Conservation (phyloP, 1,140 invertebrate genomes). For the Drosophila eugracilis region DNA sequence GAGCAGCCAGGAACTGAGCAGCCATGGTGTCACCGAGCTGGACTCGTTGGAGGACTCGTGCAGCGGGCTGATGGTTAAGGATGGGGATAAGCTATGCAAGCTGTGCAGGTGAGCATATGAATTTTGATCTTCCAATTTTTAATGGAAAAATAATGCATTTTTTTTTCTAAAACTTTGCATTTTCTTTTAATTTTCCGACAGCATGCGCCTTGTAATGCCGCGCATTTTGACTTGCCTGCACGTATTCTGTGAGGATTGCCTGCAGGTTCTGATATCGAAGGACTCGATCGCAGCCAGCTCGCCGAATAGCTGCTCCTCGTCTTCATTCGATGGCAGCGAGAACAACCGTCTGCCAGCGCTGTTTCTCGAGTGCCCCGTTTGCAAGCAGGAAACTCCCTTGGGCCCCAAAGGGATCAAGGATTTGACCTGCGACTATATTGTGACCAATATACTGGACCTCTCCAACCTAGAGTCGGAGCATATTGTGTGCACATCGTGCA, state of each 20-base stretch:
- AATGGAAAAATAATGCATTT: too few relatives aligned
- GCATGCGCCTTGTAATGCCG: conserved; percentile 89
- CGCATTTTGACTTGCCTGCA: conserved; percentile 96
- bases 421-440: conserved; percentile 92
- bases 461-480: conserved; percentile 91
- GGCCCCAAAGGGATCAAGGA: conserved; percentile 90
- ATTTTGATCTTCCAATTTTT: too few relatives aligned
- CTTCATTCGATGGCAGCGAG: conserved; percentile 73
- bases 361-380: conserved; percentile 89
- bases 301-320: conserved; percentile 81
- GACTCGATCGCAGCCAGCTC: conserved; percentile 84
- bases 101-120: conserved; percentile 73
- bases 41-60: conserved; percentile 78
- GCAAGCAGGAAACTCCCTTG: conserved; percentile 93
- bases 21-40: conserved; percentile 68
- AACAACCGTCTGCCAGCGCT: conserved; percentile 51
- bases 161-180: too few relatives aligned
- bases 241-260: conserved; percentile 95
- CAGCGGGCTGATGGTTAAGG: conserved; percentile 71
- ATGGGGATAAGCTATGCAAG: conserved; percentile 75
- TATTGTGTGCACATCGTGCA: conserved; percentile 94
- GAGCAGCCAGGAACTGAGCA: conserved; percentile 70
- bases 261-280: conserved; percentile 90
- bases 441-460: conserved; percentile 94
- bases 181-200: conserved; percentile 14